Evolutionary conservation across 2,888 invertebrate genomes (phyloP).

Genomic region (Fragum whitleyi): DNA sequence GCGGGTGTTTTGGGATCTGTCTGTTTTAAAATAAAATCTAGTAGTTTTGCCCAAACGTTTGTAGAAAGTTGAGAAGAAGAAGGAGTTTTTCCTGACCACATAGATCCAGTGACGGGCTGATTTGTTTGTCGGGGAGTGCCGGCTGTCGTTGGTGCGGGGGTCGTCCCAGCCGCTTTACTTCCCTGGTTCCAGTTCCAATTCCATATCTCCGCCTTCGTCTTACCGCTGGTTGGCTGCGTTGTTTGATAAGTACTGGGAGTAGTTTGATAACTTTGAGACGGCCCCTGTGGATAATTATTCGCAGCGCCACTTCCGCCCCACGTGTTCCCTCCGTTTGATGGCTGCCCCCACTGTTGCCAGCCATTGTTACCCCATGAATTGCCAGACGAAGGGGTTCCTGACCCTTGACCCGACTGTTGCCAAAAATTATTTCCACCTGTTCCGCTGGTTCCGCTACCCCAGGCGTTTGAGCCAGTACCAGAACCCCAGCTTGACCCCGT

Average conservation of each 20-base stretch:
- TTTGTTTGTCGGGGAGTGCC: not conserved
- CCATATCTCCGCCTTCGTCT: constrained; percentile 11
- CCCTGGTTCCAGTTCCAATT: constrained; percentile 23
- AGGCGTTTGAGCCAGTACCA: constrained; percentile 1
- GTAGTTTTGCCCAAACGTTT: not conserved
- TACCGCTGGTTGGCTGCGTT: constrained; percentile 15
- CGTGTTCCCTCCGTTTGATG: not conserved
- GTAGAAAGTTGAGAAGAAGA: constrained; percentile 2
- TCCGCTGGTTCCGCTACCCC: not conserved
- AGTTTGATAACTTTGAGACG: constrained; percentile 7
- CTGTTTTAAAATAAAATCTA: constrained; percentile 2
- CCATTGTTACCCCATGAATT: constrained; percentile 14
- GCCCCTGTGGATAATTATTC: not conserved
- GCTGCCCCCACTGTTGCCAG: not conserved
- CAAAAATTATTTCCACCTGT: constrained; percentile 13
- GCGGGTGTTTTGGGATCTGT: not conserved
- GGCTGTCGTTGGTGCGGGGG: not conserved
- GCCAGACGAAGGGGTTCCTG: constrained; percentile 20
- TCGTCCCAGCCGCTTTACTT: not conserved
- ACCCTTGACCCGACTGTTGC: constrained; percentile 48
- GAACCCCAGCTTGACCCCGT: not conserved
- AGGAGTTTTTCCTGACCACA: constrained; percentile 3
- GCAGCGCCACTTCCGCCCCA: not conserved
- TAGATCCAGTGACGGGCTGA: not conserved
- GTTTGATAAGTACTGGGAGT: not conserved